These are phyloP conservation scores for Cyrtonyx montezumae DNA, from an alignment of 2,113 vertebrate genomes.

Conservation along the genomic window DNA sequence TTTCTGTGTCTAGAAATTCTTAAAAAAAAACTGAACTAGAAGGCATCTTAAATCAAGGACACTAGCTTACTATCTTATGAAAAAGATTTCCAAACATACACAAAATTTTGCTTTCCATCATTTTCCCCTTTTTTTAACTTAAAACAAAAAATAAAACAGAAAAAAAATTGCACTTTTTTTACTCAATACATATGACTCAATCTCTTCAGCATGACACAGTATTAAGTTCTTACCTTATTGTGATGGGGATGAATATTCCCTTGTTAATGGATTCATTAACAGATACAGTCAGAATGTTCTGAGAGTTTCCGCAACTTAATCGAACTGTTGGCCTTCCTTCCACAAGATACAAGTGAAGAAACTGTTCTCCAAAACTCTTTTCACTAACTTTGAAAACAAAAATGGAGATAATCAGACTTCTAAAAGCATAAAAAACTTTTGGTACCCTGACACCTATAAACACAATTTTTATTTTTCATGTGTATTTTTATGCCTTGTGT, in stretches of 20 bases:
- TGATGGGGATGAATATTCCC: conserved; percentile 74
- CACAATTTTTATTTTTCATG: background rate
- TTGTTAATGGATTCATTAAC: conserved; percentile 72
- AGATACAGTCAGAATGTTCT: conserved; percentile 75
- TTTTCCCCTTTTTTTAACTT: background rate
- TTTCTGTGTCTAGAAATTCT: background rate
- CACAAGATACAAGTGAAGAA: conserved; percentile 87
- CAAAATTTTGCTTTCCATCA: background rate
- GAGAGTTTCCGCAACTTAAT: conserved; percentile 77
- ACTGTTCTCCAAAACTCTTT: conserved; percentile 78
- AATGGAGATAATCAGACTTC: background rate
- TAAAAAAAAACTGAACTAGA: background rate
- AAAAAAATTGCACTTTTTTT: background rate
- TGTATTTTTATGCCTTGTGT: background rate
- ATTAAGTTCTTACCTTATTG: conserved; percentile 75
- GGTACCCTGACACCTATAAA: background rate
- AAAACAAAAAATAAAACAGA: background rate
- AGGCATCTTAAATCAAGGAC: background rate
- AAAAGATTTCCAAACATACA: background rate
- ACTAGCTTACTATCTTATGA: background rate
- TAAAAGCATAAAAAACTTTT: background rate
- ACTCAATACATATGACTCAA: background rate
- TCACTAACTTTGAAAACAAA: conserved; percentile 79
- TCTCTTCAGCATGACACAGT: background rate
- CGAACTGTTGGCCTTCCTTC: conserved; percentile 80